phyloP scores from a whole-genome alignment of 2,888 invertebrate genomes.

The Liodrosophila aerea region DNA sequence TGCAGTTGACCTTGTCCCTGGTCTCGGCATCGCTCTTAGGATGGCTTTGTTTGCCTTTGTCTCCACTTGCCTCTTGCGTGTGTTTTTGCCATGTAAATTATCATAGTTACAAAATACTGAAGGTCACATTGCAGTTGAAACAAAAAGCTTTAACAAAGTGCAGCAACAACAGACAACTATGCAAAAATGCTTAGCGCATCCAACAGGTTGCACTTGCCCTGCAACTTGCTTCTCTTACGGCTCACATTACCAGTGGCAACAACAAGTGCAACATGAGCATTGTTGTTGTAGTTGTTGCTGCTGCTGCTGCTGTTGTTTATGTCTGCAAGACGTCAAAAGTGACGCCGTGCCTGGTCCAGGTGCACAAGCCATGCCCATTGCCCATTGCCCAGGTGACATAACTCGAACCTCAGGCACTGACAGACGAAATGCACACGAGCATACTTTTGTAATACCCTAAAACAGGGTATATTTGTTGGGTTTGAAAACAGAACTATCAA shows the following conservation, averaged over 20 bases:
- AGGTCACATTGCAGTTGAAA: constrained; percentile 46
- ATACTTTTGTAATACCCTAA: constrained; percentile 35
- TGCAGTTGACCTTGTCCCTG: constrained; percentile 70
- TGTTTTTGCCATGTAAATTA: constrained; percentile 43
- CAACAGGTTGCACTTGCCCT: constrained; percentile 22
- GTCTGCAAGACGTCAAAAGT: constrained; percentile 55
- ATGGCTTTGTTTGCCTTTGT: constrained; percentile 20
- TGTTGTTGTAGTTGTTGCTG: constrained; percentile 33
- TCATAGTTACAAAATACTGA: constrained; percentile 66
- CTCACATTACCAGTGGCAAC: constrained; percentile 54
- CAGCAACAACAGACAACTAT: constrained; percentile 26
- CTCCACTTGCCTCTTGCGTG: neutral
- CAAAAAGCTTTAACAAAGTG: constrained; percentile 29
- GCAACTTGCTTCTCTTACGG: constrained; percentile 16
- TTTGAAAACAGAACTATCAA: neutral
- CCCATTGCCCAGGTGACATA: constrained; percentile 48
- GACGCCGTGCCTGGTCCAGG: constrained; percentile 30
- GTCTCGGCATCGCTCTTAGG: constrained; percentile 37
- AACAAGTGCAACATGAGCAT: constrained; percentile 54
- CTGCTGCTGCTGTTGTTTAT: constrained; percentile 25
- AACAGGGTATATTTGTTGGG: constrained; percentile 1
- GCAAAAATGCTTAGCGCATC: too few relatives aligned
- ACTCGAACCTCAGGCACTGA: constrained; percentile 44
- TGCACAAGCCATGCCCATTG: constrained; percentile 40
- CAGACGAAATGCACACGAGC: constrained; percentile 24